phyloP scores from a whole-genome alignment of 2,888 invertebrate species.

The Eupithecia centaureata region DNA sequence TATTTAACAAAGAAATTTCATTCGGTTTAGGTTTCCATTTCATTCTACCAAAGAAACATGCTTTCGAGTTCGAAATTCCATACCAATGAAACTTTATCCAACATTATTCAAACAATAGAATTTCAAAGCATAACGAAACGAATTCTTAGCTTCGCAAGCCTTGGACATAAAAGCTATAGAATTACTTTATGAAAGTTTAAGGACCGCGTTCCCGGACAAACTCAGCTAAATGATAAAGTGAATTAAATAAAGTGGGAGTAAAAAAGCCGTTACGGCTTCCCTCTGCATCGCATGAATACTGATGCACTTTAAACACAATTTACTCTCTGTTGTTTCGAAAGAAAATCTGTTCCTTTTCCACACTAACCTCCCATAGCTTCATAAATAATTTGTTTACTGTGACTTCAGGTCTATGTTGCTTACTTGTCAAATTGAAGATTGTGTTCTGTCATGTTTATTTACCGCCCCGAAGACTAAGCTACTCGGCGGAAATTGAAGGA shows the following conservation, averaged over 20 bases:
- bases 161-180: conserved; percentile 31
- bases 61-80: conserved; percentile 14
- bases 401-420: conserved; percentile 59
- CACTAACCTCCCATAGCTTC: conserved; percentile 51
- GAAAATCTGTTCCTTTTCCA: conserved; percentile 58
- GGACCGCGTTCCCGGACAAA: conserved; percentile 24
- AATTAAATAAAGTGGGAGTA: conserved; percentile 34
- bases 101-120: conserved; percentile 35
- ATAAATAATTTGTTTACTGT: conserved; percentile 72
- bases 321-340: conserved; percentile 57
- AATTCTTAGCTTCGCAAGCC: conserved; percentile 30
- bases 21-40: conserved; percentile 9
- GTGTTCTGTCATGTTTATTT: conserved; percentile 57
- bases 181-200: conserved; percentile 36
- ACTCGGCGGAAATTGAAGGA: conserved; percentile 36
- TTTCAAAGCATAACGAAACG: conserved; percentile 34
- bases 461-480: conserved; percentile 37
- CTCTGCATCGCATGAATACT: conserved; percentile 35
- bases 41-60: conserved; percentile 21
- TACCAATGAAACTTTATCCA: conserved; percentile 32
- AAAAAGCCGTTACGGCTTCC: conserved; percentile 26
- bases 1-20: conserved; percentile 11
- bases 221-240: conserved; percentile 32
- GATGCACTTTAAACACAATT: conserved; percentile 51
- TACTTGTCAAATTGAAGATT: conserved; percentile 53